Conservation (phyloP, 2,113 vertebrate species). For the Nanorana parkeri region DNA sequence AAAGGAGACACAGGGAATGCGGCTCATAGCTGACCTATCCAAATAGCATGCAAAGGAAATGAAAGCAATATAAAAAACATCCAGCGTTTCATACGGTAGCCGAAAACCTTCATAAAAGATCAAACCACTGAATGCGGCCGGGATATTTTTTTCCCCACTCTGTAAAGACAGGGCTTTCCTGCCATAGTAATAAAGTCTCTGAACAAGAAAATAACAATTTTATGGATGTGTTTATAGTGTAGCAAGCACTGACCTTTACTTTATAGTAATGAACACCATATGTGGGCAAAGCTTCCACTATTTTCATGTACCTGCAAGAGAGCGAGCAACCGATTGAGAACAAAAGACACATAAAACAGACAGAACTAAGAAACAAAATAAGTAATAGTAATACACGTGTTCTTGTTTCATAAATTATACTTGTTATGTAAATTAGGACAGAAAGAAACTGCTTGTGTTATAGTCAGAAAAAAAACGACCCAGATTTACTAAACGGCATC, state of each 20-base stretch:
- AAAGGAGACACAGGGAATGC: background rate
- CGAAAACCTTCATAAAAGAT: constrained; percentile 30
- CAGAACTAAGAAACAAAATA: no score
- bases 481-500: no score
- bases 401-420: no score
- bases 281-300: constrained; percentile 92
- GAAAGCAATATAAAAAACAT: constrained; percentile 8
- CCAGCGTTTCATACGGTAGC: background rate
- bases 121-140: background rate
- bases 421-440: no score
- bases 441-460: no score
- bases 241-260: constrained; percentile 87
- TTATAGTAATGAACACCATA: constrained; percentile 98
- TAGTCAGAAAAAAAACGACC: no score
- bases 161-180: background rate
- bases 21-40: constrained; percentile 13
- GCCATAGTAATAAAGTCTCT: background rate
- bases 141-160: background rate
- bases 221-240: constrained; percentile 20
- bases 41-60: constrained; percentile 27
- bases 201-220: background rate
- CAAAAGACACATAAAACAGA: background rate
- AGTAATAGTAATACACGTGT: no score
- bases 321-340: background rate
- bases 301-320: constrained; percentile 88